Percentiles rank a stretch among this genome's conserved stretches.
phyloP scores from a whole-genome alignment of 92 coral and sea anemone genomes.

The Phenganax subtilis region DNA sequence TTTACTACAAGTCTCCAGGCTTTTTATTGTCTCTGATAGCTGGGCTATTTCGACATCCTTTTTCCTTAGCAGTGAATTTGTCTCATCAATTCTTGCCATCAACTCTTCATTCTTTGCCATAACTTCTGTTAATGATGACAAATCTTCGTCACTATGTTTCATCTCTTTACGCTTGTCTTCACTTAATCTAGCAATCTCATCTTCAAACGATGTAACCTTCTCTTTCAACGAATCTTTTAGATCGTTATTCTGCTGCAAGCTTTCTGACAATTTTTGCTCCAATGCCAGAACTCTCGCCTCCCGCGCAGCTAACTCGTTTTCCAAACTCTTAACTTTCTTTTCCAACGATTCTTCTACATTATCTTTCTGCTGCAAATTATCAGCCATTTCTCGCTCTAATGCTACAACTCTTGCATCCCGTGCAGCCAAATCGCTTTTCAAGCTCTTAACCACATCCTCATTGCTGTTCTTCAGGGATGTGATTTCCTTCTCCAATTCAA shows the following conservation, averaged over 20 bases:
- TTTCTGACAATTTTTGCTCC: constrained; percentile 4
- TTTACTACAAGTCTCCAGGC: background rate
- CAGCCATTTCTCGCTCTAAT: constrained; percentile 11
- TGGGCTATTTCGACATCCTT: constrained; percentile 1
- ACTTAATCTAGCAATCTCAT: constrained; percentile 12
- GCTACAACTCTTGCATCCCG: constrained; percentile 21
- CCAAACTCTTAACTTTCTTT: constrained; percentile 33
- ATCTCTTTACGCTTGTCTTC: constrained; percentile 9
- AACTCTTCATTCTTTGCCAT: background rate
- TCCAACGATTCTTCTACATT: constrained; percentile 15
- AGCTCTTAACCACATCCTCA: constrained; percentile 21
- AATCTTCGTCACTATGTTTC: constrained; percentile 11
- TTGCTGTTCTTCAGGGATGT: constrained; percentile 1
- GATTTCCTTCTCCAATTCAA: constrained; percentile 14
- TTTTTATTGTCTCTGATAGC: background rate
- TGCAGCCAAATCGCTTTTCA: constrained; percentile 23
- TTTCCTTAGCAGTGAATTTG: background rate
- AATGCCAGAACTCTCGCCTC: constrained; percentile 23
- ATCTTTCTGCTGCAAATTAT: constrained; percentile 4
- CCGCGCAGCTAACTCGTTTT: constrained; percentile 21
- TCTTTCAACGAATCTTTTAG: constrained; percentile 9
- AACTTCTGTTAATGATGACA: background rate
- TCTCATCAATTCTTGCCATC: background rate
- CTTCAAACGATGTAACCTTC: constrained; percentile 17
- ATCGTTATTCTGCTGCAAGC: constrained; percentile 20